Evolutionary conservation across 2,113 vertebrate species (phyloP).

Genomic region (Sturnus vulgaris): DNA sequence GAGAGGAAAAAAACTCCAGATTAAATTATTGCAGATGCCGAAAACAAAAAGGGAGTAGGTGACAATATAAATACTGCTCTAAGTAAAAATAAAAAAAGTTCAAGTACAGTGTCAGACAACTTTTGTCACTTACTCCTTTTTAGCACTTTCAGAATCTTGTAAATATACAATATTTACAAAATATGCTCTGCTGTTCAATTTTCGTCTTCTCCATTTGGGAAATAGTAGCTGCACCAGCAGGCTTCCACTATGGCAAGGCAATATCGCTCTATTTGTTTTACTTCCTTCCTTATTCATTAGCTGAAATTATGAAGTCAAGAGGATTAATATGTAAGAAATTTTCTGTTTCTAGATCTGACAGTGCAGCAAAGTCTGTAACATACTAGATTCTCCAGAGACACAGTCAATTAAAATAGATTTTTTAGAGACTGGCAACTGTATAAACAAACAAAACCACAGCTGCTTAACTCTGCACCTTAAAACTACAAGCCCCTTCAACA

Average conservation of each 20-base stretch:
- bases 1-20: slow-evolving; percentile 48
- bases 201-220: neutral
- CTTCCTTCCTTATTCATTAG: slow-evolving; percentile 5
- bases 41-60: slow-evolving; percentile 29
- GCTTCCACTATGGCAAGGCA: neutral
- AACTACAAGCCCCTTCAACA: neutral
- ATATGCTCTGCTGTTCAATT: neutral
- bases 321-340: neutral
- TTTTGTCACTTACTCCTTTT: neutral
- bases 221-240: neutral
- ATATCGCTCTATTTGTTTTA: neutral
- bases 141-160: neutral
- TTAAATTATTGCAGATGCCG: slow-evolving; percentile 54
- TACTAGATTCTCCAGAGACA: neutral
- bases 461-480: neutral
- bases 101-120: neutral
- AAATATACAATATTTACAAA: neutral
- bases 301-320: neutral
- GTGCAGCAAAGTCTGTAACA: neutral
- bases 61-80: neutral
- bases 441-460: neutral
- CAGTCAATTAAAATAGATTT: neutral
- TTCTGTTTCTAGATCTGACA: neutral
- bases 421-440: accelerated
- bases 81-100: neutral